Base-by-base conservation (phyloP, 1,140 invertebrate genomes). In the Tetramorium simillimum region DNA sequence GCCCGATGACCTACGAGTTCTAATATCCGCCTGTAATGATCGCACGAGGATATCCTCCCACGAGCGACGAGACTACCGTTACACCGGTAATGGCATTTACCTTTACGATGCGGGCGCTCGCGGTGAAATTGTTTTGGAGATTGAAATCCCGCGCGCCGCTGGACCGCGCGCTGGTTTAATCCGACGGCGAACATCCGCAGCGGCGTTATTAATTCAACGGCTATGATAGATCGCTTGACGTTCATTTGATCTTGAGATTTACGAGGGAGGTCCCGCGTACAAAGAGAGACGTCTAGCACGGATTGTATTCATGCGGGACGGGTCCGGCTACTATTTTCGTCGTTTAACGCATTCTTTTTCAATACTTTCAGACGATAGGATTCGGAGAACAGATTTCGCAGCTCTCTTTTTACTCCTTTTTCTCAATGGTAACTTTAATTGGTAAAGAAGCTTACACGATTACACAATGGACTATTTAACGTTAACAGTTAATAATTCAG, bases 1-100 rank as follows among this genome's bases (percentile, higher is more conserved):
- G 49, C 37, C 53, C 53, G 53, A 62, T 84, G 80, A 84, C 80
- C 80, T 67, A 80, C 82, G 62, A 65, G 73, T 65, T 76, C 82
- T 65, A 80, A 85, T 85, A 88, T 86, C 82, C 65, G 75, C 72
- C 40, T 85, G 53, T 73, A 87, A 76, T 88, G 85, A 85, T 85
- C 46, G 60, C 43, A 69, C 62, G 80, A 56, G 70, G 60, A 76
- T 72, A 70, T 85, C 82, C 37, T 37, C 28, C 70, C 49, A 51
- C 56, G 56, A 37, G 16, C 70, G 78, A 62, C 18, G 73, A 56
- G 21, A 70, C 24, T n/a, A 18, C 53, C 28, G 78, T 81, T 73
- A 73, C 69, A 73, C 24, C 43, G 53, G 37, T 58, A 73, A 82
- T 73, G 40, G 16, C 67, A 37, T 84, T 84, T 60, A 73, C 69